Evolutionary conservation across 2,888 invertebrate genomes (phyloP).

Genomic region (Agrenia bidenticulata): DNA sequence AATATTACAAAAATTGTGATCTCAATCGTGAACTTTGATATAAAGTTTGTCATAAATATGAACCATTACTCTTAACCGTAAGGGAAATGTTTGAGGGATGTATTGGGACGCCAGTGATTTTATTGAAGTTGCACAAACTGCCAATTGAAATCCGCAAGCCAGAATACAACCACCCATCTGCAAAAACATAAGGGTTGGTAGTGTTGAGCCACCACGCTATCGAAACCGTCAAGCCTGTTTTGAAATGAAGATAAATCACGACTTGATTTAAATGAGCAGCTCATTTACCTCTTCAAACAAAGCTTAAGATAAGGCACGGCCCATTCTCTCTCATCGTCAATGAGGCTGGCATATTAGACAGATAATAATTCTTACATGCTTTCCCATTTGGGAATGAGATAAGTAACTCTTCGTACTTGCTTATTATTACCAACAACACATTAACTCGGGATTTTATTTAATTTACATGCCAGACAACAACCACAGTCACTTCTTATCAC

Average conservation of each 20-base stretch:
- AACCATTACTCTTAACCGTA: too few relatives aligned
- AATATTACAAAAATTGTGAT: too few relatives aligned
- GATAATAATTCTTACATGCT: conserved; percentile 3
- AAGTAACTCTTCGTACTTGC: conserved; percentile 3
- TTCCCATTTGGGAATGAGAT: conserved; percentile 5
- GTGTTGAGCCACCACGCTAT: too few relatives aligned
- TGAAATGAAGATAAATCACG: conserved; percentile 42
- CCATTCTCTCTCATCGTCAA: conserved; percentile 6
- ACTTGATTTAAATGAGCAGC: conserved; percentile 29
- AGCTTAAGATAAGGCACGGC: conserved; percentile 19
- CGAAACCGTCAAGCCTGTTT: conserved; percentile 7
- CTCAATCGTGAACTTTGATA: too few relatives aligned
- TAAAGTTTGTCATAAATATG: too few relatives aligned
- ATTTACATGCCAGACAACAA: conserved; percentile 12
- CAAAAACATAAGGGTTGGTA: too few relatives aligned
- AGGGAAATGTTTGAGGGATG: too few relatives aligned
- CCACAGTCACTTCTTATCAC: background rate
- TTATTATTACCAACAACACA: conserved; percentile 11
- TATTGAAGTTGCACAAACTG: too few relatives aligned
- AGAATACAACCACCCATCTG: too few relatives aligned
- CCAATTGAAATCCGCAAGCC: too few relatives aligned
- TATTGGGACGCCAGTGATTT: too few relatives aligned
- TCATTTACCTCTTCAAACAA: conserved; percentile 31
- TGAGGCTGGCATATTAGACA: conserved; percentile 1
- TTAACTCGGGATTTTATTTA: conserved; percentile 4